Evolutionary conservation across 1,140 invertebrate species (phyloP), one percentile per base, ranked within the genome.

Genomic region (Drosophila nigromelanica): DNA sequence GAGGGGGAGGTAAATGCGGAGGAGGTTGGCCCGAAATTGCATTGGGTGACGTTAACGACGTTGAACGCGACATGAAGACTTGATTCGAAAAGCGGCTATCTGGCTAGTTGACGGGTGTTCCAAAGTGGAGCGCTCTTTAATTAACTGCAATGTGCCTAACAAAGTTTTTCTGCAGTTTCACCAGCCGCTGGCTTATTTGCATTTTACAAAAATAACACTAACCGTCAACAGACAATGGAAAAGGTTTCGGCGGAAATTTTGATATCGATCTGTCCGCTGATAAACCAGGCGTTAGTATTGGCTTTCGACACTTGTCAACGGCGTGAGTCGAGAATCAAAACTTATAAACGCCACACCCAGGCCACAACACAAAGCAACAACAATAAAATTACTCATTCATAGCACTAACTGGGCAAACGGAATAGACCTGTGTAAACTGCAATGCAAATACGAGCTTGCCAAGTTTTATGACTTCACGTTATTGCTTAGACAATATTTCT

Each of bases 281-380:
- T 81, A 81, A 73, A 40, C 54, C 30, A 11, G 8, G 8, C 14
- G 35, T 39, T 61, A 35, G 37, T 33, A 45, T 24, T 24, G 27
- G 52, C 80, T 80, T 68, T 85, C 81, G 66, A 64, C 80, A 86
- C 61, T 71, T 80, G 80, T 80, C 77, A 55, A 58, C n/a, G 43
- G 48, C 37, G 40, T 15, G 37, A 68, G 45, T 75, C 45, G 21
- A 47, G 54, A 66, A 52, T 47, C 30, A 59, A 66, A 37, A 47
- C 27, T 67, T 47, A 51, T 64, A 66, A 66, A 63, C 14, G 78
- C 78, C 81, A 76, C 82, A 64, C 80, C 73, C 78, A 45, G 18
- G 40, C 14, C 47, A 2, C 30, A 12, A 14, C 21, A 4, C 21
- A 18, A 12, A 33, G 0, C 7, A 18, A 12, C 18, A 11, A 15